Base-by-base conservation (phyloP, 2,888 invertebrate genomes). In the Leucozona laternaria region DNA sequence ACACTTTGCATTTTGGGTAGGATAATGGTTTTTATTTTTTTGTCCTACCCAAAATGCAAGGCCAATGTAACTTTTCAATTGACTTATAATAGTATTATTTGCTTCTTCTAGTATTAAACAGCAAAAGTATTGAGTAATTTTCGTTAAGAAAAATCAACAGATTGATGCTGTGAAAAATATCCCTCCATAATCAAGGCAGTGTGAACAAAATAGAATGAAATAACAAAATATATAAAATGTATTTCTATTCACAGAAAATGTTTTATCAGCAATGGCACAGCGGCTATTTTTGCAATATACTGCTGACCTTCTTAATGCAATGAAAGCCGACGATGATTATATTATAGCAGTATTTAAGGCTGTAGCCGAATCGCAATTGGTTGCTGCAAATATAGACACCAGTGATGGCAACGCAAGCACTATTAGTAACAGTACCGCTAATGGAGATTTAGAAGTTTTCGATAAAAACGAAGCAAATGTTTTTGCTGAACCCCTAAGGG, bases 401-500 rank as follows among this genome's bases (percentile, higher is more conserved):
- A 71, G 45, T 34, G 81, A 79, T 79, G 76, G 87, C 1, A 83
- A 80, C 57, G 80, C 53, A 53, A 87, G 66, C 17, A 53, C 28
- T 7, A 79, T 50, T 13, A 76, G 80, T 31, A 80, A 37, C 34
- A 64, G 72, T 5, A 83, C 58, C 15, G 15, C 60, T 64, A 40
- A 48, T 2, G 45, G 31, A 17, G 89, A 90, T 60, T 85, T 89
- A 2, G 91, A 91, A 25, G 85, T 92, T 15, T 92, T 92, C 70
- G 91, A 92, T 71, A 91, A 90, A 64, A 90, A 91, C 76, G 92
- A 92, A 68, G 83, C 90, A 11, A 92, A 92, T 85, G 88, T 89
- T 3, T 92, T 90, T 78, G 91, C 91, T 13, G 92, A 92, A 76
- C 90, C 91, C 0, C 40, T 90, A 34, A 90, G 90, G 53, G 89